Conservation (phyloP, 2,797 vertebrate species). For the Tenualosa ilisha region DNA sequence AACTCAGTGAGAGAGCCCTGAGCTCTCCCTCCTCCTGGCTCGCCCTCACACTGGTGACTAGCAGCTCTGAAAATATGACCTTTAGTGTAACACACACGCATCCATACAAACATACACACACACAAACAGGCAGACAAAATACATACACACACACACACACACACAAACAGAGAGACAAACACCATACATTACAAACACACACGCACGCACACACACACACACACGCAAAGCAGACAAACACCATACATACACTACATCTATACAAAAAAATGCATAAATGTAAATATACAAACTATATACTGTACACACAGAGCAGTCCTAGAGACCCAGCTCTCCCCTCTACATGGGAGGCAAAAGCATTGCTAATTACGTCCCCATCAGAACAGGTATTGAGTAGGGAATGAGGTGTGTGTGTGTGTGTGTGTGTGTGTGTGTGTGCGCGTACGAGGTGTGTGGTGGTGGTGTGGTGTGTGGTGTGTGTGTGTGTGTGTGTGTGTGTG, state of each 20-base stretch:
- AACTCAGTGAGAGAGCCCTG: not conserved
- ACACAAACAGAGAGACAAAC: not conserved
- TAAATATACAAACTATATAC: no score
- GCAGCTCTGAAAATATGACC: not conserved
- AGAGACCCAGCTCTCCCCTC: no score
- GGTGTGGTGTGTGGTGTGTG: no score
- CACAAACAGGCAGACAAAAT: not conserved
- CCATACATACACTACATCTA: not conserved
- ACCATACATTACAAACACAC: not conserved
- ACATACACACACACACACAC: slow-evolving; percentile 1
- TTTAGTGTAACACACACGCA: not conserved
- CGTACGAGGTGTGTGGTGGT: not conserved
- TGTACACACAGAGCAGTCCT: not conserved
- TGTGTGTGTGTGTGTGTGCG: no score
- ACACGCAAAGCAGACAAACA: not conserved
- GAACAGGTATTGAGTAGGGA: not conserved
- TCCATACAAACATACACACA: not conserved
- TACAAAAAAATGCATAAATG: not conserved
- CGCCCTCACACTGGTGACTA: not conserved
- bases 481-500: no score
- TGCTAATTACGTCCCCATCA: not conserved
- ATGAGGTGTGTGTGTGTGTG: not conserved
- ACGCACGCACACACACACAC: not conserved
- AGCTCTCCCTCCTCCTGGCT: not conserved
- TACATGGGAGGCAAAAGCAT: no score